Evolutionary conservation across 1,140 invertebrate genomes (phyloP), one percentile per base, ranked within the genome.

Genomic region (Papilio aristodemus): DNA sequence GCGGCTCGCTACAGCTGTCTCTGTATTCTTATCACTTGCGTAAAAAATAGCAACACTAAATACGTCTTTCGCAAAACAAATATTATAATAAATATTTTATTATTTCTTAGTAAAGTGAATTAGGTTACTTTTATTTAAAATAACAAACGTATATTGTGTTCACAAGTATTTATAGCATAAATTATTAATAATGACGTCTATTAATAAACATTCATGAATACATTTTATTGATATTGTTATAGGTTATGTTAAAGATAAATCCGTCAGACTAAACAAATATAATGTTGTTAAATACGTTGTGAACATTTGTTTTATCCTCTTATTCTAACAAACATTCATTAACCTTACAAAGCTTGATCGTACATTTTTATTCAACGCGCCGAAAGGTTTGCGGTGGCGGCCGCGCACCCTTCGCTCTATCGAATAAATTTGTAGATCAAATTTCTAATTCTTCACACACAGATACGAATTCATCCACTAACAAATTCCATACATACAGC

Each of bases 351-450:
- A 39, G 19, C 22, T 57, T 73, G 69, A 71, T 77, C 50, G 22
- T 59, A 78, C 73, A 87, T 76, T 69, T 79, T 80, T 85, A 86
- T 74, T 17, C 73, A 76, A 84, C 67, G n/a, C 32, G 67, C 68
- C 75, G 58, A 80, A 81, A 79, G 71, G 73, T 72, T 79, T 83
- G 82, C 86, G 80, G 80, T 91, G 86, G 89, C 89, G 87, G 89
- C 80, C 83, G 89, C 83, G 72, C 73, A 83, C 76, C 74, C 73
- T 78, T 71, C 69, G 50, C 57, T 73, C 68, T 41, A 69, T 68
- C 76, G 69, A 70, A 76, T 88, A 86, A 78, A 76, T 78, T 81
- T 85, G 72, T 70, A 68, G 63, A 80, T 67, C 67, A 70, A 58
- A 60, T 36, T 67, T 43, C 58, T 14, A 11, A 41, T 32, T 38